A percentile compares a stretch with the other conserved stretches of the same genome.
Conservation (phyloP, 2,113 vertebrate species). For the Campylomormyrus numenius region DNA sequence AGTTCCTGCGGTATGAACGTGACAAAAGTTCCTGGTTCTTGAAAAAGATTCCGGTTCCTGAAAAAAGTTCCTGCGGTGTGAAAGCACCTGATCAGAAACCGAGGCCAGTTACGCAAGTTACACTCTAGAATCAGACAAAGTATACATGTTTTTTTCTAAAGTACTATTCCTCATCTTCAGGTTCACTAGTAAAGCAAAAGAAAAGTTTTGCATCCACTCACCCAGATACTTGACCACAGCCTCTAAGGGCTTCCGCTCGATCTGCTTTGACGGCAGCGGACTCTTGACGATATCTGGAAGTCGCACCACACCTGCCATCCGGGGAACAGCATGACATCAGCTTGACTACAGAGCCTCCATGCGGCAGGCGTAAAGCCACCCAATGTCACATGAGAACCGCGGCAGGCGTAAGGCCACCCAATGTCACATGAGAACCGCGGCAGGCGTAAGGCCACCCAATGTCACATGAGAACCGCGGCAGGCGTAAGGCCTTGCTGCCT, state of each 20-base stretch:
- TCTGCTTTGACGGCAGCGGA: constrained; percentile 71
- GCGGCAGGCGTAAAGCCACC: neutral
- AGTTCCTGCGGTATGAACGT: neutral
- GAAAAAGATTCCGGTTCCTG: neutral
- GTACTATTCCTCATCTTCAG: neutral
- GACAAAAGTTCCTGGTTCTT: neutral
- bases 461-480: neutral
- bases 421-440: neutral
- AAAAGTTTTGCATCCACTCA: constrained; percentile 43
- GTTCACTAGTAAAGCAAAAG: neutral
- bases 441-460: neutral
- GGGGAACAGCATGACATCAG: neutral
- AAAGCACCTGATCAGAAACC: neutral
- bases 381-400: neutral
- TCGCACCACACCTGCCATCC: constrained; percentile 72
- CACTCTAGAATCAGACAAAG: neutral
- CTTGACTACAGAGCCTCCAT: neutral
- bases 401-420: neutral
- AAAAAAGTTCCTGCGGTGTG: neutral
- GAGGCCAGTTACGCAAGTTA: neutral
- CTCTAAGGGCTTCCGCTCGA: constrained; percentile 85
- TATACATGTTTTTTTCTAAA: neutral
- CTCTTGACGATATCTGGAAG: constrained; percentile 80
- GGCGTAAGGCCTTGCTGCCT: neutral
- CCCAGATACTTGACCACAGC: constrained; percentile 88